Evolutionary conservation across 2,113 vertebrate genomes (phyloP).

Genomic region (Takifugu bimaculatus): DNA sequence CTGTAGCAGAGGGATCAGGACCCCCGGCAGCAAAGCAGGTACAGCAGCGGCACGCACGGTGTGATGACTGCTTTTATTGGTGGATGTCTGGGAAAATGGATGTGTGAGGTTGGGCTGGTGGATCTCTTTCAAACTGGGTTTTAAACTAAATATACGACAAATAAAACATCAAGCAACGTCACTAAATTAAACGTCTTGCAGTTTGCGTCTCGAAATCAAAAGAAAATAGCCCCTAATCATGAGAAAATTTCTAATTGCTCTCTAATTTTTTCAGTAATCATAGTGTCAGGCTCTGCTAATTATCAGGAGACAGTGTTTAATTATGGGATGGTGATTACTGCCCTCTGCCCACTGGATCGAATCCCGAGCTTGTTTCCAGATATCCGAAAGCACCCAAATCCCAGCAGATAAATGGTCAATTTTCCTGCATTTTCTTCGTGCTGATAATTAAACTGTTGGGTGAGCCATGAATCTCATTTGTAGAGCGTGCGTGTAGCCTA

Average conservation of each 20-base stretch:
- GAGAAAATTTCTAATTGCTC: background rate
- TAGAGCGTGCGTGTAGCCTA: background rate
- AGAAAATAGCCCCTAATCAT: background rate
- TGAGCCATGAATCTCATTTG: background rate
- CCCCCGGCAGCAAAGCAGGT: conserved; percentile 44
- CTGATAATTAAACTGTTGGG: background rate
- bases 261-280: background rate
- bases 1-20: conserved; percentile 14
- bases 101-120: background rate
- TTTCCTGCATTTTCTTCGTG: background rate
- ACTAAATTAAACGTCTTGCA: too few species aligned
- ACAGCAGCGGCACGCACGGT: background rate
- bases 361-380: too few species aligned
- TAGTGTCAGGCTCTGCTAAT: background rate
- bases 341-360: background rate
- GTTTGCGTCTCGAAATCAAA: background rate
- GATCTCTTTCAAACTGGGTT: background rate
- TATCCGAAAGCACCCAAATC: too few species aligned
- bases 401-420: too few species aligned
- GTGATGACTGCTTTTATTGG: too few species aligned
- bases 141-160: background rate
- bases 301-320: background rate
- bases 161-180: background rate
- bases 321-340: background rate
- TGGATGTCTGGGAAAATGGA: too few species aligned